Conservation (phyloP, 2,888 invertebrate species). For the Cerceris rybyensis region DNA sequence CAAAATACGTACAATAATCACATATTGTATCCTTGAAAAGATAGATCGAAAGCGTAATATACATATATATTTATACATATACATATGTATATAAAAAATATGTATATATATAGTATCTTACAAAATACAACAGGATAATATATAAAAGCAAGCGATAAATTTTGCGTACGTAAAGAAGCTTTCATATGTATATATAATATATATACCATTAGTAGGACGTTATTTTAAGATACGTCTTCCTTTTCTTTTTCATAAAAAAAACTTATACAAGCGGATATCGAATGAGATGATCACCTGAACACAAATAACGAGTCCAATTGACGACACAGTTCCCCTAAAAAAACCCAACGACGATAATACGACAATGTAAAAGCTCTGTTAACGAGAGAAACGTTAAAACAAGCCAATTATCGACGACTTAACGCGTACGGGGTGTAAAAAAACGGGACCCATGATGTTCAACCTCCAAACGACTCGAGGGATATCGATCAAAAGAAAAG, state of each 20-base stretch:
- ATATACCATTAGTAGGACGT: too few relatives aligned
- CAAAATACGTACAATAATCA: conserved; percentile 30
- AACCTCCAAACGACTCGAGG: conserved; percentile 24
- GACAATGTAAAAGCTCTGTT: neutral
- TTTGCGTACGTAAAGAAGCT: conserved; percentile 54
- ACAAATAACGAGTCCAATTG: too few relatives aligned
- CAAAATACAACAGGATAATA: neutral
- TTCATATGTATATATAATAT: neutral
- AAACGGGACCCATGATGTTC: neutral
- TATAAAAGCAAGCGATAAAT: conserved; percentile 57
- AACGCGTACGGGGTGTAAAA: conserved; percentile 19
- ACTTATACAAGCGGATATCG: too few relatives aligned
- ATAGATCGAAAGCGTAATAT: conserved; percentile 36
- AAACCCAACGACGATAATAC: too few relatives aligned
- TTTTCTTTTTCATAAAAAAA: too few relatives aligned
- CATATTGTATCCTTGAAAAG: conserved; percentile 24
- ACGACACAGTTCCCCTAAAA: too few relatives aligned
- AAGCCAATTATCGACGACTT: conserved; percentile 9
- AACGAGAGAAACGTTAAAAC: neutral
- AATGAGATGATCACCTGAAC: too few relatives aligned
- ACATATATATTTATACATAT: conserved; percentile 33
- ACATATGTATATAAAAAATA: conserved; percentile 27
- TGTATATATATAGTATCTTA: too few relatives aligned
- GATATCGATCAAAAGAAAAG: neutral
- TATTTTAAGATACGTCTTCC: too few relatives aligned